Evolutionary conservation across 1,140 invertebrate genomes (phyloP).

Genomic region (Xylocopa sonorina): DNA sequence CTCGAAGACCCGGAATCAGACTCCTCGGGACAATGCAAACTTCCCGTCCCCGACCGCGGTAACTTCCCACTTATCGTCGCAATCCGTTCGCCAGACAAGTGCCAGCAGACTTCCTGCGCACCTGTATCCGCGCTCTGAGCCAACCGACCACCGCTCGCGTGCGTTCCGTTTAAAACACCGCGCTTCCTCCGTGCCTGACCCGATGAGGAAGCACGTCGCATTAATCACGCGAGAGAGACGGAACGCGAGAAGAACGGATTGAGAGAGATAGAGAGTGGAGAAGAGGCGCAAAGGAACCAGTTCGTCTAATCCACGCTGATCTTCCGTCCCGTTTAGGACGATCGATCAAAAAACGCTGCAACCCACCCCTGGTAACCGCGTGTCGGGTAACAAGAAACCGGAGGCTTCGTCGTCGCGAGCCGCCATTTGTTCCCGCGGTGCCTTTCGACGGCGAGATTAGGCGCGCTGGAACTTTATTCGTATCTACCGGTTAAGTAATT

Average conservation of each 20-base stretch:
- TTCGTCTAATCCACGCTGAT: conserved; percentile 19
- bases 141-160: background rate
- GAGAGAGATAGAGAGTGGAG: no score
- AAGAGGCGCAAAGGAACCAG: conserved; percentile 16
- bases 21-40: background rate
- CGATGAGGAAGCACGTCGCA: background rate
- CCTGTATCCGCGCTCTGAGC: conserved; percentile 3
- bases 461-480: conserved; percentile 54
- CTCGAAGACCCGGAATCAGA: background rate
- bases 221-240: conserved; percentile 32
- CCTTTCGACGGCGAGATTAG: conserved; percentile 28
- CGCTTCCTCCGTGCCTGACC: background rate
- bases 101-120: background rate
- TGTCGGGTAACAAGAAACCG: background rate
- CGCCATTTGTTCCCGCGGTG: conserved; percentile 33
- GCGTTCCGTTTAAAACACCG: background rate
- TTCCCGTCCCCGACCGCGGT: no score
- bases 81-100: background rate
- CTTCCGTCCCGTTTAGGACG: no score
- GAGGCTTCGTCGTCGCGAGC: background rate
- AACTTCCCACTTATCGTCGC: conserved; percentile 11
- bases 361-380: no score
- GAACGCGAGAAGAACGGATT: no score
- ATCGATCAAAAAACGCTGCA: conserved; percentile 51
- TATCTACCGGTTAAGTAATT: conserved; percentile 68